Base-by-base conservation (phyloP, 2,888 invertebrate species). In the Noctua janthina region DNA sequence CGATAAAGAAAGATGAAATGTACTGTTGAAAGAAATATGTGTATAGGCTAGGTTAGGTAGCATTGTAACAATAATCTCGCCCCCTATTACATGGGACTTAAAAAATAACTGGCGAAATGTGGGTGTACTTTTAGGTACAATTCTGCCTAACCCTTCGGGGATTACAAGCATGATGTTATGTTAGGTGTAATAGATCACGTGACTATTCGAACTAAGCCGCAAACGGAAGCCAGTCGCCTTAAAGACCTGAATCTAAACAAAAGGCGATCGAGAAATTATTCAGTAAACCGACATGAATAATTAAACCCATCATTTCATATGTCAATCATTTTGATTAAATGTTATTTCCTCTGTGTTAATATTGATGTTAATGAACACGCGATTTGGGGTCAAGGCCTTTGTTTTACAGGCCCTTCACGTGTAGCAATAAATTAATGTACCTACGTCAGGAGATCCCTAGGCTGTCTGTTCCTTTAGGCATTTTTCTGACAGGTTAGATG, bases 281-380 rank as follows among this genome's bases (percentile, higher is more conserved):
- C 39, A 74, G 17, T 29, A 20, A 74, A 1, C 13, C 35, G 17
- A 2, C 43, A 69, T 69, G 51, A 72, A 66, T 85, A 72, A 69
- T 85, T 23, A 68, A 69, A 64, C 35, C n/a, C 20, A 62, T 71
- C 3, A 51, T 74, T 79, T 67, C 23, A n/a, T 43, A 68, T 35
- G 76, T 49, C n/a, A 49, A 11, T 64, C 11, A 56, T 35, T 71
- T 54, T 67, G 54, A 71, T 76, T 51, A 29, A 74, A 11, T 74
- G 4, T 35, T 46, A 64, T 70, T 73, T 66, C 46, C 46, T 29
- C 15, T 35, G 7, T 56, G n/a, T 51, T 76, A 35, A 69, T 29
- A 49, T n/a, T 29, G n/a, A 81, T 72, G 51, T 80, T 56, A 13
- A 10, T 6, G 43, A 71, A 51, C 86, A 84, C 83, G 86, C 86